These are phyloP conservation scores for Oscarella lobularis DNA, from an alignment of 37 sponge, comb jelly and placozoan genomes.

Conservation along the genomic window DNA sequence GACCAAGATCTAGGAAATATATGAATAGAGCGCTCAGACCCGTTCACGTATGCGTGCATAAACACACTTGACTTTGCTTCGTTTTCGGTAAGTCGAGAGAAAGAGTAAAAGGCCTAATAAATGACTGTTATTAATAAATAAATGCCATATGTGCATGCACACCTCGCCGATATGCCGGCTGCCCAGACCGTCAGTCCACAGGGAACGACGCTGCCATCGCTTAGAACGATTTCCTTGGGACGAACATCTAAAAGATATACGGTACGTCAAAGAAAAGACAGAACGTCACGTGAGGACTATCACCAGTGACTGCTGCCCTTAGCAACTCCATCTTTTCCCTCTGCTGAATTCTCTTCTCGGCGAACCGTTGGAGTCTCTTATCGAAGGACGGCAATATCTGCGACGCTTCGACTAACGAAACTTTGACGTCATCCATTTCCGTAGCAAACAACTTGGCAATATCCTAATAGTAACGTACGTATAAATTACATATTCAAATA, in stretches of 20 bases:
- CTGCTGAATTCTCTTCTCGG: conserved; percentile 40
- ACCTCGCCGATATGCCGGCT: conserved; percentile 80
- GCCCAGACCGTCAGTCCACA: conserved; percentile 88
- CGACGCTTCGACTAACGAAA: conserved; percentile 64
- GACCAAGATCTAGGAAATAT: conserved; percentile 39
- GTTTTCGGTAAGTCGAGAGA: conserved; percentile 37
- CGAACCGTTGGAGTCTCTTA: conserved; percentile 31
- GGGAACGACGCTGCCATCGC: conserved; percentile 21
- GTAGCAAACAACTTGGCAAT: conserved; percentile 38
- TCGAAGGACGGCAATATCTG: conserved; percentile 80
- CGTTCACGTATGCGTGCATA: too few species aligned
- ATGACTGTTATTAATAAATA: too few species aligned
- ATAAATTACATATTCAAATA: too few species aligned
- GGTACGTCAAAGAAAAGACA: background rate
- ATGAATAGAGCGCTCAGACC: background rate
- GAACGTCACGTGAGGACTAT: background rate
- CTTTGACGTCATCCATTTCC: conserved; percentile 33
- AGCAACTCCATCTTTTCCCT: conserved; percentile 52
- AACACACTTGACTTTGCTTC: conserved; percentile 42
- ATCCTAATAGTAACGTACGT: conserved; percentile 40
- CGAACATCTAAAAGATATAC: conserved; percentile 28
- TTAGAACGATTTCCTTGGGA: conserved; percentile 16
- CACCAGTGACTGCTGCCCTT: conserved; percentile 51
- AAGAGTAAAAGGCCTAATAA: conserved; percentile 40
- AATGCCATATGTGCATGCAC: background rate